These are phyloP conservation scores for Artibeus jamaicensis DNA, from an alignment of 2,797 vertebrate species.

Conservation along the genomic window DNA sequence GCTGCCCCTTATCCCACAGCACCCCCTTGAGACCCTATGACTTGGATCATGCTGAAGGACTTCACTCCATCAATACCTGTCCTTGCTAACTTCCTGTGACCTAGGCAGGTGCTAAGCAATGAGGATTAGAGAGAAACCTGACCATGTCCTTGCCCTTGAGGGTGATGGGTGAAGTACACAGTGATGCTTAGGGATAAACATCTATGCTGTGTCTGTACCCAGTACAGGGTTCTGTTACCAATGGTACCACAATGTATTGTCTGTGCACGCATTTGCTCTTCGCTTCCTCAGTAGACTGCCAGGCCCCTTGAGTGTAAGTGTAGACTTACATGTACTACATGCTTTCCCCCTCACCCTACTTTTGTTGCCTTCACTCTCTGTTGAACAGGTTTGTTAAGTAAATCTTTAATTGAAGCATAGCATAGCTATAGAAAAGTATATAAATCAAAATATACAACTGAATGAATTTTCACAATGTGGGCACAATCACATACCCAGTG, in stretches of 20 bases:
- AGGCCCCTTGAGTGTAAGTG: not conserved
- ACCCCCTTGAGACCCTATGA: no score
- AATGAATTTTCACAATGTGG: not conserved
- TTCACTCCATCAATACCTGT: not conserved
- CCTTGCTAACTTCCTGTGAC: not conserved
- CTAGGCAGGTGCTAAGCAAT: not conserved
- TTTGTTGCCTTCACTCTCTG: not conserved
- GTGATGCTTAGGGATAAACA: not conserved
- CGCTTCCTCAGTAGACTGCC: not conserved
- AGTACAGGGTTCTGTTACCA: no score
- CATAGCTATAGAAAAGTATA: not conserved
- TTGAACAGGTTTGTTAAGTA: not conserved
- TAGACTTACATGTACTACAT: not conserved
- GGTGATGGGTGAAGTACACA: no score
- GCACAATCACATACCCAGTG: rapidly evolving
- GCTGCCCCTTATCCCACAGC: not conserved
- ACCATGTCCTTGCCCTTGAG: not conserved
- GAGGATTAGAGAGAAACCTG: no score
- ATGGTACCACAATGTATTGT: rapidly evolving
- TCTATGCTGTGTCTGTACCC: not conserved
- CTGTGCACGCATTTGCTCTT: rapidly evolving
- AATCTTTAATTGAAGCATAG: not conserved
- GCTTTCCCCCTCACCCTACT: not conserved
- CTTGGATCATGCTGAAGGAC: not conserved
- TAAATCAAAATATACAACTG: not conserved